Base-by-base conservation (phyloP, 1,140 invertebrate genomes). In the Charaxes varanes region DNA sequence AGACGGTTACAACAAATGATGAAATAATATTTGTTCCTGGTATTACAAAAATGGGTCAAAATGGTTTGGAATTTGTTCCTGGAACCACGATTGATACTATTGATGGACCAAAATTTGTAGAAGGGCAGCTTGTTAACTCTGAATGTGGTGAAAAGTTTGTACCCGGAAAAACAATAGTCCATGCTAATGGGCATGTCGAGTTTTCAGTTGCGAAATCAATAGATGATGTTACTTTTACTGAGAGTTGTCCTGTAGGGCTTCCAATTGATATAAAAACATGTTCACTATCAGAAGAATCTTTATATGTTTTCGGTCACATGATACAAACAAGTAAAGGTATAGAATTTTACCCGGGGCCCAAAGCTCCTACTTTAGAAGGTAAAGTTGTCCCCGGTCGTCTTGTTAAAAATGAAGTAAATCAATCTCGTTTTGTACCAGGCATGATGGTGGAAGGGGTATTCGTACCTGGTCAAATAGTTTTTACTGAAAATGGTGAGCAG, bases 381-480 rank as follows among this genome's bases (percentile, higher is more conserved):
- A 89, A 90, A 62, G 86, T 91, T 16, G 88, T 92, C 12, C 89
- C 90, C 1, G 91, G 91, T 16, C 86, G 90, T 49, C 68, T 91
- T 12, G 85, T 90, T 1, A 86, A 88, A 56, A 87, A 87, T 41
- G 87, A 86, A 31, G 80, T 80, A 10, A 88, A 88, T 33, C 86
- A 87, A 33, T 87, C 89, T 13, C 85, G 88, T 26, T 92, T 92
- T 65, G 88, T 92, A 3, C 90, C 90, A 4, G 91, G 91, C 34
- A 87, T 88, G 53, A 88, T 90, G 77, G 87, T 88, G 0, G 88
- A 90, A 36, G 89, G 88, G 17, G 79, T 85, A 38, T 92, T 93
- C 60, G 80, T 92, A 6, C 90, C 91, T 0, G 91, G 91, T 2
- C 90, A 92, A 78, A 86, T 89, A 41, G 88, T 92, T 0, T 88